Evolutionary conservation across 2,113 vertebrate genomes (phyloP), one percentile per base, ranked within the genome.

Genomic region (Axis porcinus): DNA sequence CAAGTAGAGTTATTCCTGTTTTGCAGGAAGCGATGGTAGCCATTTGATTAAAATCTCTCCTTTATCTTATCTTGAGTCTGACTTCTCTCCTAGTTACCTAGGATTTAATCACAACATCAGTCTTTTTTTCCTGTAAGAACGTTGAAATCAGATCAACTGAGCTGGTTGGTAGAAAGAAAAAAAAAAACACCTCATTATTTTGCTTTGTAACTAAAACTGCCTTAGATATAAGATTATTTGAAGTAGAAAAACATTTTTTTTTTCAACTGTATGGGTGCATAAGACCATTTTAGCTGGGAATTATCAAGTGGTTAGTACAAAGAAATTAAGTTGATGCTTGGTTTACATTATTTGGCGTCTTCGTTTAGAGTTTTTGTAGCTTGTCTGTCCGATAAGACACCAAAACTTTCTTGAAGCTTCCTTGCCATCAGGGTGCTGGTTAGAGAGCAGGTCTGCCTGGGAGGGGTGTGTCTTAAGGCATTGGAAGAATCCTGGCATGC

Each of bases 11-110:
- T 43, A 15, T 4, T 58, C 52, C 10, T 57, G 86, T 91, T 96
- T 93, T 74, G 50, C 89, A 94, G 43, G 45, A 95, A 45, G 25
- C 9, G 12, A 58, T 54, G 92, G 40, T 9, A 36, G 47, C 52
- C 28, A 30, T n/a, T 33, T 60, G 97, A 97, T 96, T 96, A 40
- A 74, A 45, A 88, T 74, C 83, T 6, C 82, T 36, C 74, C 36
- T 54, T 83, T 89, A 94, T 97, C 97, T 95, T 94, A 57, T 97
- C 87, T 91, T 12, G 36, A 57, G 54, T 82, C 86, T 60, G 52
- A 43, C 11, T 81, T 27, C 30, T 95, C 27, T 43, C 43, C 12
- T 85, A 9, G 74, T 97, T 83, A 47, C 88, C 67, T 45, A 91
- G 95, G 76, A 79, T 76, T 94, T 96, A 97, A 97, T 97, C 97